These are phyloP conservation scores for Seriola aureovittata DNA, from an alignment of 2,113 vertebrate species.

Conservation along the genomic window DNA sequence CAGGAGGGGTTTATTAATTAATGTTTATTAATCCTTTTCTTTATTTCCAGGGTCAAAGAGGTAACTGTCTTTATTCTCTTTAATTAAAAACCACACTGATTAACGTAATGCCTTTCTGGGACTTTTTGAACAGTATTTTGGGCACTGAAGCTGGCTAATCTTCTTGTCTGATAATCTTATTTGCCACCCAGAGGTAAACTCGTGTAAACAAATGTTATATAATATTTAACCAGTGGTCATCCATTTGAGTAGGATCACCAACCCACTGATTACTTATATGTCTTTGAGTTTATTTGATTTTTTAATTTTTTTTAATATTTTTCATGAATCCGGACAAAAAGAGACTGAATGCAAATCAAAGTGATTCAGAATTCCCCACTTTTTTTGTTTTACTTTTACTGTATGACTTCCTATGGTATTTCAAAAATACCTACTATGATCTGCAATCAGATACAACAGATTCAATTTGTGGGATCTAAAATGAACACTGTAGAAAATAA, in stretches of 20 bases:
- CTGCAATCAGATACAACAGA: background rate
- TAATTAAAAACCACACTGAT: constrained; percentile 7
- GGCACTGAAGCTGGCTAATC: constrained; percentile 45
- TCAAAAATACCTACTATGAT: background rate
- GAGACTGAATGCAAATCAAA: background rate
- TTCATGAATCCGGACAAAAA: background rate
- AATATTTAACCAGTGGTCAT: constrained; percentile 7
- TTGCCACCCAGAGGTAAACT: constrained; percentile 5
- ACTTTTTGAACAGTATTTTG: constrained; percentile 37
- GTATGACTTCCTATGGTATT: background rate
- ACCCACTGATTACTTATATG: background rate
- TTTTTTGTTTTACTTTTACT: background rate
- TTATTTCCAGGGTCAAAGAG: background rate
- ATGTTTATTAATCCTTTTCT: background rate
- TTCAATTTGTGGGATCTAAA: background rate
- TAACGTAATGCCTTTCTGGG: constrained; percentile 18
- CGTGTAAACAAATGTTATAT: constrained; percentile 40
- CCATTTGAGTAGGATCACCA: background rate
- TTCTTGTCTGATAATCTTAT: constrained; percentile 50
- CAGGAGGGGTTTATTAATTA: too few relatives aligned
- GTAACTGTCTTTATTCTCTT: background rate
- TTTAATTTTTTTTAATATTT: background rate
- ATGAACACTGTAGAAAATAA: background rate
- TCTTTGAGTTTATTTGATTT: accelerated
- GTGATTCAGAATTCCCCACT: background rate